Percentiles rank a stretch among this genome's conserved stretches.
These are phyloP conservation scores for Valencia hispanica DNA, from an alignment of 2,797 vertebrate species.

Conservation along the genomic window DNA sequence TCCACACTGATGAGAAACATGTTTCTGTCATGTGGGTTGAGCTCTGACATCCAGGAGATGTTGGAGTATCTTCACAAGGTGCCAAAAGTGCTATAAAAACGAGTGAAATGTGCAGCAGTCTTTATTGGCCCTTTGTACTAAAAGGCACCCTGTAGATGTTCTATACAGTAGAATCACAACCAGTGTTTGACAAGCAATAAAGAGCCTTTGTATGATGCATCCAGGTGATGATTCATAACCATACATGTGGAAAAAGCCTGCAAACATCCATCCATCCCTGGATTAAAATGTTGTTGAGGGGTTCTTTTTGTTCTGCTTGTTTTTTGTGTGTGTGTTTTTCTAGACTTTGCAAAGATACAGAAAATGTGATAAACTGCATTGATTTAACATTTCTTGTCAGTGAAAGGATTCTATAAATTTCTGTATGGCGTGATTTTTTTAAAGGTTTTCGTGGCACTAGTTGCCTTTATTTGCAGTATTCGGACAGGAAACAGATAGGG, in stretches of 20 bases:
- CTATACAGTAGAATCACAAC: conserved; percentile 3
- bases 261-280: neutral
- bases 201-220: neutral
- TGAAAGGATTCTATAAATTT: neutral
- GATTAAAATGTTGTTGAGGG: neutral
- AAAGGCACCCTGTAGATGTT: conserved; percentile 11
- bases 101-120: neutral
- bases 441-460: too few relatives aligned
- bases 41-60: conserved; percentile 1
- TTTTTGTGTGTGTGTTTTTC: neutral
- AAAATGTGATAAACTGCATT: neutral
- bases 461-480: too few relatives aligned
- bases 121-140: neutral
- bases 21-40: conserved; percentile 1
- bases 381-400: neutral
- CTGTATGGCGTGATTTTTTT: too few relatives aligned
- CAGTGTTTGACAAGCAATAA: conserved; percentile 2
- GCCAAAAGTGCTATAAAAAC: conserved; percentile 9
- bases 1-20: neutral
- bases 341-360: neutral
- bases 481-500: too few relatives aligned
- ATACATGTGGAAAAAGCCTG: neutral
- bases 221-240: conserved; percentile 1
- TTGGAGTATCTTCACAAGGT: conserved; percentile 3
- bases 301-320: neutral